Base-by-base conservation (phyloP, 2,888 invertebrate genomes). In the Xestia ashworthii region DNA sequence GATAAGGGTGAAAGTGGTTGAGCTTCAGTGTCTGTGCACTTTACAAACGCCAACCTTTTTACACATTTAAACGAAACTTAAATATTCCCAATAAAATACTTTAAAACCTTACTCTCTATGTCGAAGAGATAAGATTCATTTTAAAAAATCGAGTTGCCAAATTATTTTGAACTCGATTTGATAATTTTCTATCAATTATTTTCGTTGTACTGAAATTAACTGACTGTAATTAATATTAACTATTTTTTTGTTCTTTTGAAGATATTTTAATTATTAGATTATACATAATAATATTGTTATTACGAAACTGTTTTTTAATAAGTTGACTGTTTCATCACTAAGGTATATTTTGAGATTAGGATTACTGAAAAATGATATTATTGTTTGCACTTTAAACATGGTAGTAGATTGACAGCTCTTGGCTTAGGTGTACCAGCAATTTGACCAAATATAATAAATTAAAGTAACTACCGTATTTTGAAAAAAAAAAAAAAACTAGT, bases 161-260 rank as follows among this genome's bases (percentile, higher is more conserved):
- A 3, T 32, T 22, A 4, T 41, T 19, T 38, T 32, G 46, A 55
- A 62, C 22, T 48, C 19, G 32, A 74, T 74, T 80, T 69, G 38
- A 44, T 74, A 41, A 60, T 82, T 82, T 65, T 70, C 41, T 73
- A 75, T 60, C 64, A 71, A 65, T 78, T 85, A 62, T 71, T 67
- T 80, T 73, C 72, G 38, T 79, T 84, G 83, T 84, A 84, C 83
- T n/a, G n/a, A n/a, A n/a, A n/a, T n/a, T n/a, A n/a, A n/a, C n/a
- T n/a, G n/a, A n/a, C n/a, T n/a, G n/a, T n/a, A n/a, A n/a, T 67
- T 78, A 72, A 82, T 82, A 78, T 72, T 73, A 78, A 64, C 62
- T 58, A 50, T 60, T 58, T 38, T n/a, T 82, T 84, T 80, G 62
- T 60, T 64, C 46, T 82, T 78, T 83, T 64, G 66, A 82, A 70